Evolutionary conservation across 2,888 invertebrate genomes (phyloP), one percentile per base, ranked within the genome.

Genomic region (Tuberolachnus salignus): DNA sequence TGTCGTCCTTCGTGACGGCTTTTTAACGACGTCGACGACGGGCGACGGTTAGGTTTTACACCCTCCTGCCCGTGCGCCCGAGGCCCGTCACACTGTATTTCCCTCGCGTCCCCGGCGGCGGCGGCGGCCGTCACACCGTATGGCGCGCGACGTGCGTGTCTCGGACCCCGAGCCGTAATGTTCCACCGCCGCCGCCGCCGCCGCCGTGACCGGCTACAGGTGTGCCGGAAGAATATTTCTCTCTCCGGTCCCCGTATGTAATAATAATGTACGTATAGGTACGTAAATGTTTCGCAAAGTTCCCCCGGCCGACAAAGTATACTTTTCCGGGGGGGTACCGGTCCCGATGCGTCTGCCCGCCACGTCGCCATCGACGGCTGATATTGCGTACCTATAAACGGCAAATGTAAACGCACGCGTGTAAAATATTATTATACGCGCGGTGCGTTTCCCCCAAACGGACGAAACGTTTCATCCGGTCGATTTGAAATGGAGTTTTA

Each of bases 21-120:
- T 75, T 75, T 75, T 75, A 75, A 75, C 75, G 75, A 75, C 66
- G 74, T 64, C n/a, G 72, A 64, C 64, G 42, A 10, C 63, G 21
- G 42, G 53, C 53, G 23, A 23, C 34, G 69, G 53, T 42, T 34
- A 6, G 44, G 66, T n/a, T 6, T 13, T 6, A n/a, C 69, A 23
- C 59, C 23, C 59, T 59, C 16, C 16, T 23, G 59, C 16, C n/a
- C n/a, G 26, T 13, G 16, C 49, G 13, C 3, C n/a, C 49, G 6
- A 1, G 19, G 55, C 23, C 21, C 55, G n/a, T 34, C 34, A 6
- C 34, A 34, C 34, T 10, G 13, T 46, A 53, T 23, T 57, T 57
- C 26, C 26, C 57, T 34, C 34, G 34, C 34, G 34, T 34, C 34
- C n/a, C 34, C 3, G 34, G 34, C 34, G 34, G 34, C 6, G n/a